Conservation (phyloP, 30 jellyfish, hydroid and myxozoan genomes). For the Clytia hemisphaerica region DNA sequence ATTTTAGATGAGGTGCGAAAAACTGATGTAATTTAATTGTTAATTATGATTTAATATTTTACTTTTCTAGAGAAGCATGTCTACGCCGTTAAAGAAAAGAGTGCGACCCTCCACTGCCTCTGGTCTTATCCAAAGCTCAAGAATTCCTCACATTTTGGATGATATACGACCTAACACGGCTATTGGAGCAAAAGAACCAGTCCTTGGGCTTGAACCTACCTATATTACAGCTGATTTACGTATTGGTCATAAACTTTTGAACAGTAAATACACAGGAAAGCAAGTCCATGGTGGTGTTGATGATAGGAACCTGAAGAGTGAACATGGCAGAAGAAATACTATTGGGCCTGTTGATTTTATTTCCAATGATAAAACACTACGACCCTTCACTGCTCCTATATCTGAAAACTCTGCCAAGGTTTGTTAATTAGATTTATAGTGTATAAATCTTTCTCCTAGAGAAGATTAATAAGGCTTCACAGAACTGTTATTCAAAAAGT, state of each 20-base stretch:
- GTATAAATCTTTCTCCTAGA: background rate
- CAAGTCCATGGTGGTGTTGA: slow-evolving; percentile 93
- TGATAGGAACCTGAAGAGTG: slow-evolving; percentile 42
- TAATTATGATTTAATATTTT: no score
- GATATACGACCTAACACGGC: slow-evolving; percentile 75
- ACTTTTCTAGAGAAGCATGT: no score
- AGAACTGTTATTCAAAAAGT: no score
- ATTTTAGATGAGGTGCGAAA: no score
- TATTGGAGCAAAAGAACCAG: slow-evolving; percentile 38
- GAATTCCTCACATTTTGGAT: slow-evolving; percentile 63
- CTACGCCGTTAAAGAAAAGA: slow-evolving; percentile 16
- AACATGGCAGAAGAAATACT: slow-evolving; percentile 57
- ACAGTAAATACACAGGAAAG: slow-evolving; percentile 33
- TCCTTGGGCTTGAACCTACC: slow-evolving; percentile 80
- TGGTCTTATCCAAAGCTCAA: slow-evolving; percentile 66
- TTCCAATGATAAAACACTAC: slow-evolving; percentile 15
- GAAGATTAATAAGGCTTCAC: no score
- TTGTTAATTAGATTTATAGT: background rate
- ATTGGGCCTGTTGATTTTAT: slow-evolving; percentile 73
- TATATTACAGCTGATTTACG: slow-evolving; percentile 60
- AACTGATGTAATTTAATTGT: no score
- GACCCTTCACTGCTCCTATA: slow-evolving; percentile 70
- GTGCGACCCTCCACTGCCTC: slow-evolving; percentile 78
- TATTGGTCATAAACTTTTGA: slow-evolving; percentile 26
- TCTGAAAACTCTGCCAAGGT: slow-evolving; percentile 63